These are phyloP conservation scores for human (Homo sapiens) DNA, from an alignment of 2,113 vertebrate species.

Conservation along the genomic window GRCh38 chr7:40578001-40578500, in stretches of 20 bases:
- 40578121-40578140: background rate
- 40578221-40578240: background rate
- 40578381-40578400: background rate
- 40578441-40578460: background rate
- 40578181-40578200: background rate
- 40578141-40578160: background rate
- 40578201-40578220: background rate
- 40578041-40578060: background rate
- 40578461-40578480: background rate
- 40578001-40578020: background rate
- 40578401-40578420: background rate
- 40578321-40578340: background rate
- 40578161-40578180: background rate
- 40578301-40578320: background rate
- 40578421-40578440: background rate
- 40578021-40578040: background rate
- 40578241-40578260: background rate
- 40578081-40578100: background rate
- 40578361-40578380: background rate
- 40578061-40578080: background rate
- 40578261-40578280: background rate
- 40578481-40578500: background rate
- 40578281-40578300: background rate
- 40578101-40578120: background rate
- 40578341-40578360: background rate